Evolutionary conservation across 2,888 invertebrate genomes (phyloP).

Genomic region (Amphipyra berbera): DNA sequence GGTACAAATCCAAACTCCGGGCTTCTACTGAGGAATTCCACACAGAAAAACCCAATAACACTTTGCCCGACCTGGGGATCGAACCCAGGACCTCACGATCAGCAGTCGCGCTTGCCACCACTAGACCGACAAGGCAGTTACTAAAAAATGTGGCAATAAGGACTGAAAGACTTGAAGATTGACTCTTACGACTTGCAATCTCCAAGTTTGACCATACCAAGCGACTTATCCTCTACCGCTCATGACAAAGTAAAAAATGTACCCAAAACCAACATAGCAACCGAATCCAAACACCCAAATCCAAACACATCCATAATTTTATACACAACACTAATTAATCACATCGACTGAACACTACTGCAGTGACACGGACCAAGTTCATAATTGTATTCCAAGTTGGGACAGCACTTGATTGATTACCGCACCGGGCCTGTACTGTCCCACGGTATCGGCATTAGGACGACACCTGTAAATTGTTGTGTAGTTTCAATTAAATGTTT

Average conservation of each 20-base stretch:
- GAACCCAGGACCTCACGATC: too few relatives aligned
- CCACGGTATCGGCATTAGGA: slow-evolving; percentile 72
- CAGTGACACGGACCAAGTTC: slow-evolving; percentile 86
- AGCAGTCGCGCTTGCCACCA: too few relatives aligned
- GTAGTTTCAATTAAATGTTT: slow-evolving; percentile 58
- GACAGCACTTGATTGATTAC: slow-evolving; percentile 87
- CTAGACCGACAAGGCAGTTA: too few relatives aligned
- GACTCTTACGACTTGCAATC: too few relatives aligned
- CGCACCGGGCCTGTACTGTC: slow-evolving; percentile 65
- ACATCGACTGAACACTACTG: slow-evolving; percentile 76
- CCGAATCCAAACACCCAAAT: slow-evolving; percentile 12
- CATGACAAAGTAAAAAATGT: background rate
- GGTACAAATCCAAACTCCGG: too few relatives aligned
- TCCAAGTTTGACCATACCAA: too few relatives aligned
- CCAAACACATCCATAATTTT: slow-evolving; percentile 46
- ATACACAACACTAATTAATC: slow-evolving; percentile 79
- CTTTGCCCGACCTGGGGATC: too few relatives aligned
- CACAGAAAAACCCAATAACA: too few relatives aligned
- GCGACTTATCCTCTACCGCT: background rate
- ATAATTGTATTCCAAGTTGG: slow-evolving; percentile 88
- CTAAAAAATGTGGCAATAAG: too few relatives aligned
- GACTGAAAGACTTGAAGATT: too few relatives aligned
- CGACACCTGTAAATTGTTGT: slow-evolving; percentile 71
- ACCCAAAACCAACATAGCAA: slow-evolving; percentile 12
- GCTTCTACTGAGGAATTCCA: too few relatives aligned